A percentile compares a stretch with the other conserved stretches of the same genome.
These are phyloP conservation scores for Melipona beecheii DNA, from an alignment of 2,888 invertebrate species.

Conservation along the genomic window DNA sequence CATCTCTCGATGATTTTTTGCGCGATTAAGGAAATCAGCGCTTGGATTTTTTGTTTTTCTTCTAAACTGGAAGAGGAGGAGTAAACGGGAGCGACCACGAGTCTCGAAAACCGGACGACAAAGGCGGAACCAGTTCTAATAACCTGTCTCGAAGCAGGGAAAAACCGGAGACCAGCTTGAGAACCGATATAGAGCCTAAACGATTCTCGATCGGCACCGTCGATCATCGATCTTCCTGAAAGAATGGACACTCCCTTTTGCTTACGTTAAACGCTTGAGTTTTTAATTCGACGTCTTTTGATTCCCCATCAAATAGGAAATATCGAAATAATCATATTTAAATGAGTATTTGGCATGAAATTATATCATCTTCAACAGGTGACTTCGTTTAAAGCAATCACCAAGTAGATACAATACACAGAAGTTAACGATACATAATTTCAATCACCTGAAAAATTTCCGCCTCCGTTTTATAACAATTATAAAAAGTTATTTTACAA, in stretches of 20 bases:
- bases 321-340: neutral
- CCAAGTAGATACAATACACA: no score
- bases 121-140: slow-evolving; percentile 66
- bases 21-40: slow-evolving; percentile 46
- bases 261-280: neutral
- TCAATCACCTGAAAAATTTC: no score
- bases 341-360: no score
- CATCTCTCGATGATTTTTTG: slow-evolving; percentile 35
- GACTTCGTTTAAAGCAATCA: no score
- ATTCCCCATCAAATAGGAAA: neutral
- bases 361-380: no score
- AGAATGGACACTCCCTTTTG: slow-evolving; percentile 29
- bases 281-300: neutral
- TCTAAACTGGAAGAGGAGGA: slow-evolving; percentile 31
- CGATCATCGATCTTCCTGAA: slow-evolving; percentile 54
- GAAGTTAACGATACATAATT: no score
- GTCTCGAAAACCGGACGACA: slow-evolving; percentile 56
- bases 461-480: no score
- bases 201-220: slow-evolving; percentile 20
- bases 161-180: slow-evolving; percentile 50
- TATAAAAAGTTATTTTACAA: no score
- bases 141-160: slow-evolving; percentile 55
- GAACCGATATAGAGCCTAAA: slow-evolving; percentile 57
- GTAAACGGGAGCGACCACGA: slow-evolving; percentile 50
- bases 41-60: neutral